phyloP scores from a whole-genome alignment of 2,797 vertebrate species.

The Orientallactaga sibirica region DNA sequence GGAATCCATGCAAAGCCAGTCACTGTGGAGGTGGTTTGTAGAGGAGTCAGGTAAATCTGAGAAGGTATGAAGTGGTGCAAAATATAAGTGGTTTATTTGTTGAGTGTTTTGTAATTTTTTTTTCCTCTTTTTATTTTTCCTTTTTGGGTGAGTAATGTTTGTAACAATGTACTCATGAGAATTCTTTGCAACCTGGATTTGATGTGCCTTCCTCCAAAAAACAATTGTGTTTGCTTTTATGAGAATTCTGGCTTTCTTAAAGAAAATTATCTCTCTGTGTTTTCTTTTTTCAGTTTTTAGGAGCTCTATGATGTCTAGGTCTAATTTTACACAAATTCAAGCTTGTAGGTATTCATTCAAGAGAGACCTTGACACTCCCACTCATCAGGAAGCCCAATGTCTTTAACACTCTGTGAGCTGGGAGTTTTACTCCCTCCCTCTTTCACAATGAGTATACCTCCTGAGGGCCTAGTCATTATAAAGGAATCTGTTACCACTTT shows the following conservation, averaged over 20 bases:
- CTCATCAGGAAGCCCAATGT: constrained; percentile 24
- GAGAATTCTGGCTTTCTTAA: constrained; percentile 25
- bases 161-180: neutral
- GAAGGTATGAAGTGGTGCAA: neutral
- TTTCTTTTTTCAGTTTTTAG: neutral
- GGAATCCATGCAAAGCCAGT: neutral
- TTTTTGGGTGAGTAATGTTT: neutral
- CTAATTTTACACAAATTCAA: neutral
- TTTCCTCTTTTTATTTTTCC: neutral
- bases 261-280: neutral
- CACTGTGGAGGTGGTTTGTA: neutral
- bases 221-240: constrained; percentile 12
- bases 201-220: constrained; percentile 43
- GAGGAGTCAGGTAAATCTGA: neutral
- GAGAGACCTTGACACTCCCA: neutral
- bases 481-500: neutral
- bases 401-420: neutral
- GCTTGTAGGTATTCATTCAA: neutral
- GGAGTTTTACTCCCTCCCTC: no score
- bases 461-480: neutral
- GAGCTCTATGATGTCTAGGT: constrained; percentile 20
- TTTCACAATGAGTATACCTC: neutral
- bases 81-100: neutral
- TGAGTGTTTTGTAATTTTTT: constrained; percentile 35
- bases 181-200: constrained; percentile 33